Conservation (phyloP, 2,797 vertebrate genomes). For the Chiropotes sagulatus region DNA sequence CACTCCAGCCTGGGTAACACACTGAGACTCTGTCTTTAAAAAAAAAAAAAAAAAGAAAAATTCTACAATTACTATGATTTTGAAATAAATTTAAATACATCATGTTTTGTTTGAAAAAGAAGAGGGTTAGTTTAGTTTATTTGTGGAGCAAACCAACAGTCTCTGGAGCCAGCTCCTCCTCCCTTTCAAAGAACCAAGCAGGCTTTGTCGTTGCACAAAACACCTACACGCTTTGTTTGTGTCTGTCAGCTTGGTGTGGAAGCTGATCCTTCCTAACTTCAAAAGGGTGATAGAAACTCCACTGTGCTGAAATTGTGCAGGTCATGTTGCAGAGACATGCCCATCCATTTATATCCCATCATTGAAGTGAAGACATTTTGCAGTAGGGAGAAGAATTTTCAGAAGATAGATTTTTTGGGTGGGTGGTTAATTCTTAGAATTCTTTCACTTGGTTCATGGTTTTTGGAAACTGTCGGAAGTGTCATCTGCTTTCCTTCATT, state of each 20-base stretch:
- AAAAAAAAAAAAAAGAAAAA: neutral
- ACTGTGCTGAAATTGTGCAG: constrained; percentile 44
- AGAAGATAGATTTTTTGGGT: constrained; percentile 67
- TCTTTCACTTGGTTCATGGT: constrained; percentile 44
- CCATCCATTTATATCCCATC: constrained; percentile 31
- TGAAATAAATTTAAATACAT: neutral
- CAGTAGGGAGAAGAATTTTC: constrained; percentile 65
- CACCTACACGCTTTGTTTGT: constrained; percentile 55
- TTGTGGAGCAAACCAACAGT: constrained; percentile 17
- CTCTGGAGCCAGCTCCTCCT: neutral
- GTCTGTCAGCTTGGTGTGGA: constrained; percentile 51
- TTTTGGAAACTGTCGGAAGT: constrained; percentile 35
- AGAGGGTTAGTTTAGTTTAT: constrained; percentile 27
- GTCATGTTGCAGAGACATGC: constrained; percentile 56
- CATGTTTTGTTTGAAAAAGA: neutral
- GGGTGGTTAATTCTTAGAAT: constrained; percentile 74
- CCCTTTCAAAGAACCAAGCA: constrained; percentile 54
- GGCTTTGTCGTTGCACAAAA: constrained; percentile 61
- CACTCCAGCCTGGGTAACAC: neutral
- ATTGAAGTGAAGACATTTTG: constrained; percentile 45
- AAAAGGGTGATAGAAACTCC: constrained; percentile 39
- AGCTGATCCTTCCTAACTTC: constrained; percentile 49
- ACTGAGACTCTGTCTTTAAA: neutral
- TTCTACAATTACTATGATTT: constrained; percentile 14
- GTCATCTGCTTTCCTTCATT: constrained; percentile 30